Evolutionary conservation across 2,888 invertebrate species (phyloP), one percentile per base, ranked within the genome.

Genomic region (Trachelus troglodyta): DNA sequence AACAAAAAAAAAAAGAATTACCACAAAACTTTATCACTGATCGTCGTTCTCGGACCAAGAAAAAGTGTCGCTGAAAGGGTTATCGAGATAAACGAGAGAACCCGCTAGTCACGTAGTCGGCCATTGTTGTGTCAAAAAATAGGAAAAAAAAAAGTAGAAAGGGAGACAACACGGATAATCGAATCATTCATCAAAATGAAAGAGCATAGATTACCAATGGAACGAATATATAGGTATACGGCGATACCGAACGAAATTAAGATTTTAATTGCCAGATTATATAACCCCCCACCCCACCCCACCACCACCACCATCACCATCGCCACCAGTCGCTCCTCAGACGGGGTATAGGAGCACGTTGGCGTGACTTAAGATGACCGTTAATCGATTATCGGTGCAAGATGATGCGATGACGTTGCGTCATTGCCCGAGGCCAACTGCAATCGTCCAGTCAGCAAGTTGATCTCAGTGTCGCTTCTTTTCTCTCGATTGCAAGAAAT

Each of bases 311-410:
- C n/a, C 9, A 2, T 2, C 4, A 1, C 40, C 6, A 0, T 33
- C 15, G 0, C 15, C 1, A 6, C 35, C 37, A 12, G 1, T 15
- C 37, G 12, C 4, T 15, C 15, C 37, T 4, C 37, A 4, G 4
- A 15, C 37, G 37, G 56, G 23, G 56, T 9, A 23, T 15, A 6
- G 40, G 40, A 9, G 23, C 56, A 56, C 56, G 6, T 23, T 23
- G 56, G 56, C 23, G 56, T 56, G 23, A 15, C 56, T 56, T 56
- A 23, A 23, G 56, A 56, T 23, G 56, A 56, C 56, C 56, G 31
- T 71, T 33, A 71, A 71, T 71, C 71, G 71, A 71, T 71, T 71
- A 71, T 71, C 71, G 71, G 15, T 31, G 23, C 71, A 33, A 31
- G 71, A 23, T 31, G 71, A 71, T 31, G 34, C 31, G 71, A 34